Base-by-base conservation (phyloP, 1,140 invertebrate species). In the Papilio xuthus region DNA sequence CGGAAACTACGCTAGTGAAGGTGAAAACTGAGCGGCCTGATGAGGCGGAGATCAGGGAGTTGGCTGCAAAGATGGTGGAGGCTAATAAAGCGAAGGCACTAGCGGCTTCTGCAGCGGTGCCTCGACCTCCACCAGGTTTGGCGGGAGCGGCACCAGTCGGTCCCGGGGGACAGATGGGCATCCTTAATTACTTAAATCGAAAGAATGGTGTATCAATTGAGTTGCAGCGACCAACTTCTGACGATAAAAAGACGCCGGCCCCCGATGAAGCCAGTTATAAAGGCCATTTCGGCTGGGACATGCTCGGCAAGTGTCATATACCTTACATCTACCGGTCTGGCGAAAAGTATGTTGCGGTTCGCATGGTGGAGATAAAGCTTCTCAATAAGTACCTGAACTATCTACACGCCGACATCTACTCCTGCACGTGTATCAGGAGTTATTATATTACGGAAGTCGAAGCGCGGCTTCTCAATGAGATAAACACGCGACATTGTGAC, bases 361-460 rank as follows among this genome's bases (percentile, higher is more conserved):
- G 98, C 47, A 98, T 99, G 95, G 96, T 98, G 63, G 98, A 99
- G 91, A 96, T 96, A 83, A 97, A 98, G 94, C 94, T 98, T 50
- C 93, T 98, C n/a, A 97, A 97, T 91, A 98, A 97, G 95, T 97
- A 97, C 95, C 95, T 98, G 82, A 96, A 96, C 87, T 97, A 96
- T 85, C 93, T 98, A 47, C 96, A 97, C 91, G 96, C 96, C 71
- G 97, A 98, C 85, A 97, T 98, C 81, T 97, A 97, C 90, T 95
- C 94, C 77, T 98, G 97, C 90, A 98, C 97, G 1, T 97, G 97
- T 90, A 98, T 99, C 75, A 96, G 97, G 78, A 98, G 98, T 94
- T 98, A 98, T 91, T 99, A 97, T 90, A 98, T 99, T 78, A 99
- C 98, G 8, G 97, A 98, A 81, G 96, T 96, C 4, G 98, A 99